A percentile compares a stretch with the other conserved stretches of the same genome.
Conservation (phyloP, 1,140 invertebrate genomes). For the Drosophila kohkoa region DNA sequence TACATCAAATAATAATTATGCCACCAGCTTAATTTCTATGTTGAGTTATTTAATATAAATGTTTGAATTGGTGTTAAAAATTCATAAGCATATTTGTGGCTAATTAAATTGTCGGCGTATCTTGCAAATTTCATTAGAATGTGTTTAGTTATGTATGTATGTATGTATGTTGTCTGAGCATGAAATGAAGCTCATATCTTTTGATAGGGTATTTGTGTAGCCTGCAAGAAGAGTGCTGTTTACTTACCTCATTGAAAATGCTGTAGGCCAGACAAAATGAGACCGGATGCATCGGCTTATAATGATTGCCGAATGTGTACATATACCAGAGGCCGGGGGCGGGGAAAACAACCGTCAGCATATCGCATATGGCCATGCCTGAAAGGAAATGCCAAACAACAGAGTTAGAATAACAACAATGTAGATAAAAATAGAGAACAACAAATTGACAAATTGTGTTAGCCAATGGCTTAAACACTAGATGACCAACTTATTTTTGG, state of each 20-base stretch:
- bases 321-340: conserved; percentile 95
- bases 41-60: too few relatives aligned
- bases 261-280: conserved; percentile 92
- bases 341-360: conserved; percentile 95
- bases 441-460: conserved; percentile 48
- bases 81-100: too few relatives aligned
- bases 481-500: conserved; percentile 23
- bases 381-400: conserved; percentile 25
- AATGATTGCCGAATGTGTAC: conserved; percentile 95
- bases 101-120: too few relatives aligned
- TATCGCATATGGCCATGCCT: conserved; percentile 96
- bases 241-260: conserved; percentile 91
- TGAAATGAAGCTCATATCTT: too few relatives aligned
- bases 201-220: neutral
- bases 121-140: neutral
- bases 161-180: too few relatives aligned
- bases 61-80: too few relatives aligned
- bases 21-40: too few relatives aligned
- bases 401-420: conserved; percentile 14
- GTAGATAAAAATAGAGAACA: neutral
- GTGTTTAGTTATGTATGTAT: neutral
- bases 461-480: conserved; percentile 19
- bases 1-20: too few relatives aligned
- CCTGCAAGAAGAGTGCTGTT: conserved; percentile 7
- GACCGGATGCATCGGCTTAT: conserved; percentile 90